These are phyloP conservation scores for Pachypeltis micranthus DNA, from an alignment of 1,140 invertebrate genomes.

Conservation along the genomic window DNA sequence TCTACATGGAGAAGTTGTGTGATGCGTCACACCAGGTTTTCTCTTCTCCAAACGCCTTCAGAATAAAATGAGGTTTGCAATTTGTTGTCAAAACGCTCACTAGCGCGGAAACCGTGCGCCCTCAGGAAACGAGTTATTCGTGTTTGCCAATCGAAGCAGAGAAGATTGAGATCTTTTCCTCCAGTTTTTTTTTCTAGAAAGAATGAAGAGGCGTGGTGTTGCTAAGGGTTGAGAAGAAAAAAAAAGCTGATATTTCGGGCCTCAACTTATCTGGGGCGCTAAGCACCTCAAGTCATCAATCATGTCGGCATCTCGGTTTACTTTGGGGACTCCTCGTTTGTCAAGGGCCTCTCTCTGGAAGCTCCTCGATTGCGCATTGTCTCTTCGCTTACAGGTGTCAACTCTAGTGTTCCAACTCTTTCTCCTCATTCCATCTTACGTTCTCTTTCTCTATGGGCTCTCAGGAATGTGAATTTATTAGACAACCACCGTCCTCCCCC, in stretches of 20 bases:
- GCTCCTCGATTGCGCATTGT: conserved; percentile 4
- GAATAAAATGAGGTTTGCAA: too few species aligned
- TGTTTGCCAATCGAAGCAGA: too few species aligned
- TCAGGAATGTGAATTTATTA: conserved; percentile 7
- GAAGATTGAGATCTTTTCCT: too few species aligned
- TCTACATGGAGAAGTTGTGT: too few species aligned
- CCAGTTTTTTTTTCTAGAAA: neutral
- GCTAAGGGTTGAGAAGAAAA: neutral
- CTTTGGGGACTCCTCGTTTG: conserved; percentile 7
- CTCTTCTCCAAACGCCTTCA: too few species aligned
- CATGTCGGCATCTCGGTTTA: conserved; percentile 4
- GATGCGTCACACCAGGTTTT: too few species aligned
- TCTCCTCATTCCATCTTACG: neutral
- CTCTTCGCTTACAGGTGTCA: conserved; percentile 9
- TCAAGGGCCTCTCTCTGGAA: neutral
- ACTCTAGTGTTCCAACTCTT: neutral
- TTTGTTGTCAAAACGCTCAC: too few species aligned
- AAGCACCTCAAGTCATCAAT: conserved; percentile 4
- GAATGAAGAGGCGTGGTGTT: neutral
- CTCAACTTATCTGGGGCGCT: conserved; percentile 1
- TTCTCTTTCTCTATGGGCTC: neutral
- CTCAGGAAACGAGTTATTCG: too few species aligned
- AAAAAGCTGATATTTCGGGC: neutral
- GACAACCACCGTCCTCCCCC: too few species aligned
- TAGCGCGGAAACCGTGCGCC: too few species aligned